These are phyloP conservation scores for Microtus ochrogaster DNA, from an alignment of 2,113 vertebrate genomes.

Conservation along the genomic window DNA sequence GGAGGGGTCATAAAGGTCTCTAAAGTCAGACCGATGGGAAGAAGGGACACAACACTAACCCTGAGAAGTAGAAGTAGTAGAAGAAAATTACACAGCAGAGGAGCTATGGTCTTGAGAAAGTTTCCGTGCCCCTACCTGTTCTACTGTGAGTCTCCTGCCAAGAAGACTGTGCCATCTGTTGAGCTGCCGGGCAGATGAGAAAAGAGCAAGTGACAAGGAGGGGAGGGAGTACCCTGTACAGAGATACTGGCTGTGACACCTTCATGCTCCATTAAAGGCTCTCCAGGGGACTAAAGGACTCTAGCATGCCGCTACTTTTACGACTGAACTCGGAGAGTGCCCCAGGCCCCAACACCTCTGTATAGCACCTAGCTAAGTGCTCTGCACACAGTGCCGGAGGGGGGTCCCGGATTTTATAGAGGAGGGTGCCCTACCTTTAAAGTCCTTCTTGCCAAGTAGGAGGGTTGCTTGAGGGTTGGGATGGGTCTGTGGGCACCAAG, in stretches of 20 bases:
- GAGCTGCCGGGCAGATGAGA: neutral
- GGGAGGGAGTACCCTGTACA: neutral
- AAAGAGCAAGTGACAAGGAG: neutral
- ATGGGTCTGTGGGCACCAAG: neutral
- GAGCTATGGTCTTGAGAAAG: neutral
- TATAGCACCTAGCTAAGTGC: conserved; percentile 58
- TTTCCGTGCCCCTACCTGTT: neutral
- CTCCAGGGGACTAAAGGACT: conserved; percentile 33
- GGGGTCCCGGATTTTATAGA: conserved; percentile 13
- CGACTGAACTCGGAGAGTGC: neutral
- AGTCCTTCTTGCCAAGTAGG: neutral
- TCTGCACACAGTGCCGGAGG: conserved; percentile 2
- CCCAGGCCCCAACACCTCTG: conserved; percentile 47
- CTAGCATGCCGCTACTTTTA: conserved; percentile 54
- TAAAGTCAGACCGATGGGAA: neutral
- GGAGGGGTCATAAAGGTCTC: neutral
- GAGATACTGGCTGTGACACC: neutral
- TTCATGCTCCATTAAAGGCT: conserved; percentile 65
- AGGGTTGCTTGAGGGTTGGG: neutral
- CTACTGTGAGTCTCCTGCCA: neutral
- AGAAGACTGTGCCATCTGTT: neutral
- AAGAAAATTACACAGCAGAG: neutral
- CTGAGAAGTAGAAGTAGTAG: neutral
- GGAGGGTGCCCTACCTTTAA: conserved; percentile 4
- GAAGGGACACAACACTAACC: neutral